Evolutionary conservation across 2,888 invertebrate species (phyloP).

Genomic region (Chirona hameri): DNA sequence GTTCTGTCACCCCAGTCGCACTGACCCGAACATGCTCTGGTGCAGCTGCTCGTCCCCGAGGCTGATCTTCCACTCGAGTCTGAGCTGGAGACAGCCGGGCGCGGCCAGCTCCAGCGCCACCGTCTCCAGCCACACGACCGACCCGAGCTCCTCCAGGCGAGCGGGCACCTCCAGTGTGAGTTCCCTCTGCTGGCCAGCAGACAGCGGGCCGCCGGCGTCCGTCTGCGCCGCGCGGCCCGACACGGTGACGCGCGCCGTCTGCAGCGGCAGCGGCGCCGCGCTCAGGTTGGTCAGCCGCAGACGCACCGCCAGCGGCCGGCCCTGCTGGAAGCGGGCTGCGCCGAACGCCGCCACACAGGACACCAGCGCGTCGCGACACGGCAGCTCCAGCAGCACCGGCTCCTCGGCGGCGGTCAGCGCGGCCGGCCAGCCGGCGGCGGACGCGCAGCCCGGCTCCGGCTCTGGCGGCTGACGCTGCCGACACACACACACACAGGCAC

Average conservation of each 20-base stretch:
- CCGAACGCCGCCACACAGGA: not conserved
- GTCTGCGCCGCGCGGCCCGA: slow-evolving; percentile 3
- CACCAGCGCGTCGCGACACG: not conserved
- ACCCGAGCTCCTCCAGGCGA: slow-evolving; percentile 9
- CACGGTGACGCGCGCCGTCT: not conserved
- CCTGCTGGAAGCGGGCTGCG: not conserved
- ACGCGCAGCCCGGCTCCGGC: slow-evolving; percentile 1
- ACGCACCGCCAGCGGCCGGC: not conserved
- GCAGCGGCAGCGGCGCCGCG: not conserved
- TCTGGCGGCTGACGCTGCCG: slow-evolving; percentile 22
- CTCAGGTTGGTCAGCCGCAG: not conserved
- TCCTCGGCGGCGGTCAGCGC: not conserved
- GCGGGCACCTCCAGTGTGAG: not conserved
- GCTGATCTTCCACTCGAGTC: not conserved
- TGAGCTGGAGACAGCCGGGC: not conserved
- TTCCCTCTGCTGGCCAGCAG: not conserved
- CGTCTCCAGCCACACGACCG: slow-evolving; percentile 11
- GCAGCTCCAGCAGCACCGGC: not conserved
- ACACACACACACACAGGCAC: not conserved
- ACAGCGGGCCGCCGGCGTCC: slow-evolving; percentile 5
- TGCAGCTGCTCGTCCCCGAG: slow-evolving; percentile 22
- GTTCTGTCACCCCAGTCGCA: too few relatives aligned
- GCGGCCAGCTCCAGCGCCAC: not conserved
- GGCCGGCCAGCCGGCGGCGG: not conserved
- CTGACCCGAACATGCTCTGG: slow-evolving; percentile 11